Conservation (phyloP, 2,797 vertebrate genomes). For the Bovichtus variegatus region DNA sequence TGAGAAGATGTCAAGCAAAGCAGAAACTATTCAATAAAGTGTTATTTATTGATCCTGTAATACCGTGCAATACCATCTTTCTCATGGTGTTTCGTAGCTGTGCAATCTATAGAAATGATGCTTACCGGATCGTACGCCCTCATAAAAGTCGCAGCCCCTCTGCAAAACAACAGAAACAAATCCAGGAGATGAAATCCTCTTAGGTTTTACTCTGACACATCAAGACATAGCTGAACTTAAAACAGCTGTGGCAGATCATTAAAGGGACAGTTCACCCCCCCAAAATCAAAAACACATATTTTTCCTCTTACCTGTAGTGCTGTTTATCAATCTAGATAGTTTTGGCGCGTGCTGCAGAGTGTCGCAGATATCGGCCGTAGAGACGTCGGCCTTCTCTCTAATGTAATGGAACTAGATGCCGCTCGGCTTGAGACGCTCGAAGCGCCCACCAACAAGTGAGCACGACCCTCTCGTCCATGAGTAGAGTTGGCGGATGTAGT, state of each 20-base stretch:
- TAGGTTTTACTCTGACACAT: not conserved
- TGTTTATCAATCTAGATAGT: too few relatives aligned
- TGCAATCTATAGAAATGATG: not conserved
- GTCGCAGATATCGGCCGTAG: too few relatives aligned
- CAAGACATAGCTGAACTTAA: not conserved
- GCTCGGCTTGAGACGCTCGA: too few relatives aligned
- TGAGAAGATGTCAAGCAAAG: not conserved
- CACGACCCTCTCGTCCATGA: too few relatives aligned
- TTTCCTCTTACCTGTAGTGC: too few relatives aligned
- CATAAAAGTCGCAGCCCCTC: constrained; percentile 79
- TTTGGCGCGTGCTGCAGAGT: too few relatives aligned
- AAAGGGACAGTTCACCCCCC: too few relatives aligned
- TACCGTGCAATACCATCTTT: not conserved
- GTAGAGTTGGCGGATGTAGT: too few relatives aligned
- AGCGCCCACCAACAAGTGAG: too few relatives aligned
- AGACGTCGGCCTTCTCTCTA: too few relatives aligned
- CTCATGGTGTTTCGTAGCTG: not conserved
- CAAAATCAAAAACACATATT: too few relatives aligned
- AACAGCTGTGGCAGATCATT: not conserved
- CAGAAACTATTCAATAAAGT: not conserved
- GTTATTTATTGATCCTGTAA: not conserved
- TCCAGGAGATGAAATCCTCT: not conserved
- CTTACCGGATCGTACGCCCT: constrained; percentile 80
- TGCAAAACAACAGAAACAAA: constrained; percentile 52
- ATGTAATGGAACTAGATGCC: too few relatives aligned